phyloP scores from a whole-genome alignment of 2,113 vertebrate genomes.

The Ramphastos sulfuratus region DNA sequence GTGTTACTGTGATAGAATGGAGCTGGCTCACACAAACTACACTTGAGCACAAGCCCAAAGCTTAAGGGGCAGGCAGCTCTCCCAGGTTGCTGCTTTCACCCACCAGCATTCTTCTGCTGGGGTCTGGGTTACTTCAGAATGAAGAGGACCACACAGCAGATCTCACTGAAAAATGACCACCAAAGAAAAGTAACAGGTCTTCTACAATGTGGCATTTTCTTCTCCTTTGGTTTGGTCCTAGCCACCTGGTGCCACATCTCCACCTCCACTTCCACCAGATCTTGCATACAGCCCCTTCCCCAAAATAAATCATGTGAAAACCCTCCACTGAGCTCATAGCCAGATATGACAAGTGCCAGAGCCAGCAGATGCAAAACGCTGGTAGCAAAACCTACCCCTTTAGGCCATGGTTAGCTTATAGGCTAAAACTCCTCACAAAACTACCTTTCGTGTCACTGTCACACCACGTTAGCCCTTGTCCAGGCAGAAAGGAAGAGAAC shows the following conservation, averaged over 20 bases:
- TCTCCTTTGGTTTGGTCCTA: not conserved
- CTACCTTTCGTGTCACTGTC: not conserved
- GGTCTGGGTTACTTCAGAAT: not conserved
- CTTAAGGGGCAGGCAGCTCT: not conserved
- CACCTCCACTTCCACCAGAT: not conserved
- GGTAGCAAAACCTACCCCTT: not conserved
- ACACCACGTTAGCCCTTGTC: not conserved
- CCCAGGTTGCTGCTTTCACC: not conserved
- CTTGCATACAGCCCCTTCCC: accelerated
- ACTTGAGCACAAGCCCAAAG: not conserved
- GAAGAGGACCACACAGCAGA: not conserved
- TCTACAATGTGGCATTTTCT: not conserved
- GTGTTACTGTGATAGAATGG: not conserved
- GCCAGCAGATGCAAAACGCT: not conserved
- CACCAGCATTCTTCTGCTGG: accelerated
- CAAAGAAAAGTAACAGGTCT: not conserved
- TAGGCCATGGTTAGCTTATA: not conserved
- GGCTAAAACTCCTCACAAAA: not conserved
- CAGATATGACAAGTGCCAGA: not conserved
- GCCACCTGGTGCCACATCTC: accelerated
- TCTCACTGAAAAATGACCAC: not conserved
- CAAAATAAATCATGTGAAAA: not conserved
- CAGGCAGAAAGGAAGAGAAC: not conserved
- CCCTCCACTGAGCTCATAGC: not conserved
- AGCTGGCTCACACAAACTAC: not conserved